Base-by-base conservation (phyloP, 1,140 invertebrate genomes). In the Laupala kohalensis region DNA sequence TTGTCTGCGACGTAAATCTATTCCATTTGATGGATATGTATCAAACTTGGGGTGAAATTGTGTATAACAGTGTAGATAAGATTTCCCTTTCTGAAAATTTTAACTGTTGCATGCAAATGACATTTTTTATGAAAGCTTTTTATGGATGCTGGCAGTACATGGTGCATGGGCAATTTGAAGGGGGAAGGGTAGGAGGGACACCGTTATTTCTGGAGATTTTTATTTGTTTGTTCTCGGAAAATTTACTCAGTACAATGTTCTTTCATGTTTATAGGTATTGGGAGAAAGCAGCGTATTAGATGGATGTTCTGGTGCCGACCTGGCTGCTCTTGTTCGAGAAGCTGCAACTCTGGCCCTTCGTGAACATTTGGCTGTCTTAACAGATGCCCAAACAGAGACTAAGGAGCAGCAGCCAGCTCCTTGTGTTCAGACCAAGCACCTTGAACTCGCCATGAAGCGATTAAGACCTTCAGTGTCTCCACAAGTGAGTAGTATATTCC, bases 221-320 rank as follows among this genome's bases (percentile, higher is more conserved):
- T n/a, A n/a, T n/a, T 24, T 13, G 13, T 19, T 25, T 25, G 66
- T 25, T 24, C 25, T 27, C 15, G 24, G n/a, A 25, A 67, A 24
- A 25, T 37, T 37, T 15, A 6, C 30, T 37, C 30, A 15, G 30
- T 6, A 15, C 30, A 37, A 6, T 6, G 30, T 37, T 37, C 30
- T 15, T 15, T 15, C 30, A 37, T 6, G 9, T 53, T 19, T 53
- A 53, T 19, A 29, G 9, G 24, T 37, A n/a, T 5, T 70, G 25
- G 69, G 69, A 64, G 37, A 70, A 24, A 89, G 91, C 64, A 79
- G 78, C 4, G 78, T 87, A 66, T 93, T 91, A 71, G 85, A 92
- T 37, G 89, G 92, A 28, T 96, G 90, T 75, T 95, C 93, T 2
- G 96, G 96, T 69, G 96, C 96, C 19, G 97, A 99, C 85, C 83